phyloP scores from a whole-genome alignment of 2,888 invertebrate species.

The Tetragonula carbonaria region DNA sequence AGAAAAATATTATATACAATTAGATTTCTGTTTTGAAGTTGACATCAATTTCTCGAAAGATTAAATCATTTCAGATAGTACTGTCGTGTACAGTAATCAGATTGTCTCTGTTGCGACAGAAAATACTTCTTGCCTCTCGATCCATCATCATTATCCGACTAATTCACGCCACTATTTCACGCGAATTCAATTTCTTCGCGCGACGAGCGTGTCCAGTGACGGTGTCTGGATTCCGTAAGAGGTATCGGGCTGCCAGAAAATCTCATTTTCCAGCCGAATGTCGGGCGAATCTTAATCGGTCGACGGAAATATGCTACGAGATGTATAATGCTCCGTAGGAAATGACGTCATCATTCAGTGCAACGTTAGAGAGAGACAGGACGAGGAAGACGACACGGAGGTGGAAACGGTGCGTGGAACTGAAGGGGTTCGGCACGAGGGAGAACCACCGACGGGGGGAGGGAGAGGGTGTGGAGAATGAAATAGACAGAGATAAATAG shows the following conservation, averaged over 20 bases:
- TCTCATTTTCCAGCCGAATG: slow-evolving; percentile 64
- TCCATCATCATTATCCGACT: neutral
- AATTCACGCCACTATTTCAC: neutral
- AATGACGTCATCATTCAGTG: slow-evolving; percentile 83
- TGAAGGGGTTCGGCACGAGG: slow-evolving; percentile 45
- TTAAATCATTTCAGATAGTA: neutral
- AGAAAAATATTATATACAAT: neutral
- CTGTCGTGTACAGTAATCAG: neutral
- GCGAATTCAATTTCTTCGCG: neutral
- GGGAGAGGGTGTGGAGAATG: slow-evolving; percentile 18
- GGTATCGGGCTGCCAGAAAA: slow-evolving; percentile 49
- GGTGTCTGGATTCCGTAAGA: neutral
- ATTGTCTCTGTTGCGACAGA: neutral
- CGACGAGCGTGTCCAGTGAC: neutral
- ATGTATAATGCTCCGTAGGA: slow-evolving; percentile 79
- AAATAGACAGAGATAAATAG: slow-evolving; percentile 60
- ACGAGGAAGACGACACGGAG: slow-evolving; percentile 55
- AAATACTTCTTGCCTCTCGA: neutral
- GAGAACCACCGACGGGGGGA: neutral
- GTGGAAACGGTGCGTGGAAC: slow-evolving; percentile 37
- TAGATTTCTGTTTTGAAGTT: neutral
- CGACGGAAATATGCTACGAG: slow-evolving; percentile 77
- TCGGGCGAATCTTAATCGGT: slow-evolving; percentile 77
- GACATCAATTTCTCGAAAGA: neutral
- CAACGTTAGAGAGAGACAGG: slow-evolving; percentile 66